Percentiles rank a stretch among this genome's conserved stretches.
These are phyloP conservation scores for Odontomachus brunneus DNA, from an alignment of 1,140 invertebrate genomes.

Conservation along the genomic window DNA sequence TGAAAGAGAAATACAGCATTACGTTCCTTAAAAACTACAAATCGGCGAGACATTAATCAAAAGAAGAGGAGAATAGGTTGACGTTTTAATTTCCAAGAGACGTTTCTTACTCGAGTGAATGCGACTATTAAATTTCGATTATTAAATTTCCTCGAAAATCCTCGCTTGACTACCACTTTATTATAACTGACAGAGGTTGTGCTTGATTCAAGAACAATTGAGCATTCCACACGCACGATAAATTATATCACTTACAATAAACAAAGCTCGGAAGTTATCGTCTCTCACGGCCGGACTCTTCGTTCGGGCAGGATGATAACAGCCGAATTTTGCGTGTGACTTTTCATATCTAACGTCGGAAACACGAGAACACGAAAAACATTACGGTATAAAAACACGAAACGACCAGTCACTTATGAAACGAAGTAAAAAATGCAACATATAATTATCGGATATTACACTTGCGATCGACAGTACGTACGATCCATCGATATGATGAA, in stretches of 20 bases:
- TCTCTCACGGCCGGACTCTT: no score
- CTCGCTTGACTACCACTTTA: slow-evolving; percentile 49
- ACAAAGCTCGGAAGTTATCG: no score
- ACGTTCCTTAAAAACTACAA: slow-evolving; percentile 8
- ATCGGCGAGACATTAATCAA: not conserved
- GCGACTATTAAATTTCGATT: not conserved
- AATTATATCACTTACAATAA: slow-evolving; percentile 8
- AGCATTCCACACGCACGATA: slow-evolving; percentile 1
- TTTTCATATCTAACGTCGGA: not conserved
- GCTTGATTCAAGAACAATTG: slow-evolving; percentile 54
- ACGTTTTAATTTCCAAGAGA: not conserved
- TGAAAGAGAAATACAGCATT: not conserved
- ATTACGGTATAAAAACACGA: slow-evolving; percentile 14
- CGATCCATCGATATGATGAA: not conserved
- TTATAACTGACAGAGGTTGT: slow-evolving; percentile 52
- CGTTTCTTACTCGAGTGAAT: not conserved
- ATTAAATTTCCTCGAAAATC: slow-evolving; percentile 1
- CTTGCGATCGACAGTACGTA: not conserved
- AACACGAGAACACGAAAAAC: not conserved
- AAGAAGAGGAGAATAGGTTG: not conserved
- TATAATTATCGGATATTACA: slow-evolving; percentile 1
- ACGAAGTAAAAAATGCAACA: not conserved
- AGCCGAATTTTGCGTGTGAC: no score
- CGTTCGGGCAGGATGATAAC: no score
- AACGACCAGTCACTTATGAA: not conserved